Conservation (phyloP, 2,113 vertebrate species). For the Struthio camelus region DNA sequence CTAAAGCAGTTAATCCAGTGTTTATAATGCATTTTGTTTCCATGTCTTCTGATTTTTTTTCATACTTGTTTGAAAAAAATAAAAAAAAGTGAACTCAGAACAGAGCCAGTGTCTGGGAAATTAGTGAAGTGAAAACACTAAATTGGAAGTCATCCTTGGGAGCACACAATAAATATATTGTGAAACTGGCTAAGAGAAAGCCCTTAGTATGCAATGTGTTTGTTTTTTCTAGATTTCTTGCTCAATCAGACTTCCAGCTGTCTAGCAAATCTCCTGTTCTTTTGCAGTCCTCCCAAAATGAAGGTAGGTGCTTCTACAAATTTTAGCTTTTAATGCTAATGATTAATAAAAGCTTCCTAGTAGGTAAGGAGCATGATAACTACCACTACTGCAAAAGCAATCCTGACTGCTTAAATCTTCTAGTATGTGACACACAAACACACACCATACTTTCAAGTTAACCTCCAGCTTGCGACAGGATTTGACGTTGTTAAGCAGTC, state of each 20-base stretch:
- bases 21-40: background rate
- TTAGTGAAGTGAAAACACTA: background rate
- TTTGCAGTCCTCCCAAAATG: background rate
- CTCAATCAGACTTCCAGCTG: background rate
- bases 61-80: background rate
- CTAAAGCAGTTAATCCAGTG: background rate
- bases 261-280: background rate
- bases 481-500: background rate
- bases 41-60: background rate
- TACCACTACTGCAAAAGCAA: background rate
- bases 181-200: background rate
- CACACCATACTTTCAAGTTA: background rate
- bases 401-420: background rate
- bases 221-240: background rate
- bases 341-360: background rate
- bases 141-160: background rate
- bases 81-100: no score
- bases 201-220: background rate
- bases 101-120: background rate
- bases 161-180: background rate
- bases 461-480: background rate
- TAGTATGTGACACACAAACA: accelerated
- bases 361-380: background rate
- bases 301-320: background rate
- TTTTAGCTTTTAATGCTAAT: background rate